Base-by-base conservation (phyloP, 1,140 invertebrate genomes). In the Musca vetustissima region DNA sequence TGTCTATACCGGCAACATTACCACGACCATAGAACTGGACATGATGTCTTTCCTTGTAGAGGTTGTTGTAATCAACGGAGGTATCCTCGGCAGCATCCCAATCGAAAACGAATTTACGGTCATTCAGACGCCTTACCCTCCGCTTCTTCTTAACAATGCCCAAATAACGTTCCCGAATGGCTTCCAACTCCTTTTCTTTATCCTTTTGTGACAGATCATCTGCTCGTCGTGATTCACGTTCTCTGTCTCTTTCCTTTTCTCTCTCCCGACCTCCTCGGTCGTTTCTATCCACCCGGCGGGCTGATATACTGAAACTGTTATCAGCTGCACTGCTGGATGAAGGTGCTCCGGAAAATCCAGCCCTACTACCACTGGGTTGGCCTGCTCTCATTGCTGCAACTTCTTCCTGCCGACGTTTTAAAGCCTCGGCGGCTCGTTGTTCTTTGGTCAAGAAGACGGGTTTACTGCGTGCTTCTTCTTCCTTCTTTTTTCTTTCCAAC, bases 31-130 rank as follows among this genome's bases (percentile, higher is more conserved):
- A 99, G 82, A 99, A 98, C 85, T 99, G 98, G 6, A 92, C 91
- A 83, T 97, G 92, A 86, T 98, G 96, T 59, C 93, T 88, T 73
- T 98, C 95, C 83, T 99, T 98, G 76, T 99, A 99, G 2, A 99
- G 85, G 70, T 89, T 89, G 83, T 99, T 99, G 76, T 99, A 99
- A 87, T 99, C 98, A 71, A 93, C 91, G 17, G 95, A 97, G 0
- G 98, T 99, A 76, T 99, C 98, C 83, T 99, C 98, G 0, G 92
- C 91, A 4, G 96, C 96, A 86, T 99, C 98, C 98, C 98, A 99
- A 85, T 99, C 98, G 85, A 99, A 99, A 0, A 99, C 97, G 88
- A 99, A 99, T 85, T 99, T 99, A 4, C 97, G 85, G 79, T 99
- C 98, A 85, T 99, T 99, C 4, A 99, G 84, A 71, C 97, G 86